Evolutionary conservation across 2,888 invertebrate genomes (phyloP).

Genomic region (Melieria crassipennis): DNA sequence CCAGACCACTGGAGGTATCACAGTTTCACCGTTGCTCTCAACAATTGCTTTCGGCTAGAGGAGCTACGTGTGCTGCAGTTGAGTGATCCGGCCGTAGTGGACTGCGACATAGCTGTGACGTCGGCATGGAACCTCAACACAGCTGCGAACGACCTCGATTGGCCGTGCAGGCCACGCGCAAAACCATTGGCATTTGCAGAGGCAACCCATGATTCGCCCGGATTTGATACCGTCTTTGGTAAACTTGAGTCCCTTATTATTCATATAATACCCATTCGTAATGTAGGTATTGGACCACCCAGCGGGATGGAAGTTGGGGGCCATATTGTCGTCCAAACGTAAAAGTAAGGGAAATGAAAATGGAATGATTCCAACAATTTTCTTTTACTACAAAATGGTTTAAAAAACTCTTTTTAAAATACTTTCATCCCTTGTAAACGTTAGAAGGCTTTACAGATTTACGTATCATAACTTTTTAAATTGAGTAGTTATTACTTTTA

Average conservation of each 20-base stretch:
- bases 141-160: constrained; percentile 50
- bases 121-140: constrained; percentile 22
- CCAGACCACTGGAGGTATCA: constrained; percentile 52
- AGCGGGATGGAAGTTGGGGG: too few species aligned
- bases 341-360: too few species aligned
- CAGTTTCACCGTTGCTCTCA: constrained; percentile 48
- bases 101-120: background rate
- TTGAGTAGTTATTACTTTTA: too few species aligned
- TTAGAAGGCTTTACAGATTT: too few species aligned
- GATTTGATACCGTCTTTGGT: constrained; percentile 50
- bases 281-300: too few species aligned
- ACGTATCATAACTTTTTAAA: too few species aligned
- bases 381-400: too few species aligned
- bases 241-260: constrained; percentile 3
- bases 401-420: too few species aligned
- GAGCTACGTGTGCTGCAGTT: constrained; percentile 51
- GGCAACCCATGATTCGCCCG: constrained; percentile 61
- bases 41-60: constrained; percentile 47
- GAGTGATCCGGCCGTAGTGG: constrained; percentile 35
- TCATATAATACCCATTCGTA: too few species aligned
- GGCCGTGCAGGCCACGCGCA: constrained; percentile 59
- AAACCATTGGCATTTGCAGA: constrained; percentile 55
- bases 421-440: too few species aligned
- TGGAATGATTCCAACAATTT: too few species aligned
- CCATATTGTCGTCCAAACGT: too few species aligned